Base-by-base conservation (phyloP, 2,797 vertebrate species). In the Sebastes nivosus region DNA sequence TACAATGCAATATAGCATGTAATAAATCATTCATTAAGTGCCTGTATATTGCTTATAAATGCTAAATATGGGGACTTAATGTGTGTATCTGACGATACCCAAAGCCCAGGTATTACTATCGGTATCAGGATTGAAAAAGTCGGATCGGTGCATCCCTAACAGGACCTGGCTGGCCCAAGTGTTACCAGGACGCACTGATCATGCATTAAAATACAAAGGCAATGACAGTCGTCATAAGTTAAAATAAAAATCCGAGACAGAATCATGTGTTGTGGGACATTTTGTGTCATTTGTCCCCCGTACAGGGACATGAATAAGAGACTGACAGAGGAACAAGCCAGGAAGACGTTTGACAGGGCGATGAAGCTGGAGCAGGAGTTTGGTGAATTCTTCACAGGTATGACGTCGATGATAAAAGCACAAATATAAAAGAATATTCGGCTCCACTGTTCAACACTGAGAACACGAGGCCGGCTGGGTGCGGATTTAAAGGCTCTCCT, bases 301-400 rank as follows among this genome's bases (percentile, higher is more conserved):
- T 50, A 13, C 86, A 99, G 98, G 97, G 97, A 99, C 92, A 99
- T 99, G 97, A 98, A 98, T 92, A 99, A 99, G 93, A 96, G 97
- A 90, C 95, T 99, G 85, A 97, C 98, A 25, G 98, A 99, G 81
- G 98, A 99, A 61, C 98, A 99, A 96, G 98, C 97, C 20, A 99
- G 95, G 95, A 99, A 99, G 95, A 99, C 96, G 0, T 99, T 96
- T 1, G 98, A 99, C 82, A 95, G 97, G 90, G 97, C 97, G 67
- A 93, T 97, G 95, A 99, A 98, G 94, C 94, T 99, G 95, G 98
- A 99, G 95, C 98, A 98, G 95, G 98, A 99, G 96, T 99, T 99
- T 93, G 98, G 97, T 78, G 98, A 99, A 92, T 99, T 96, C 95
- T 99, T 99, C 94, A 98, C 98, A 97, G 98, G 98, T 99, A 96